Percentiles rank a stretch among this genome's conserved stretches.
phyloP scores from a whole-genome alignment of 2,113 vertebrate genomes.

The Aythya baeri region DNA sequence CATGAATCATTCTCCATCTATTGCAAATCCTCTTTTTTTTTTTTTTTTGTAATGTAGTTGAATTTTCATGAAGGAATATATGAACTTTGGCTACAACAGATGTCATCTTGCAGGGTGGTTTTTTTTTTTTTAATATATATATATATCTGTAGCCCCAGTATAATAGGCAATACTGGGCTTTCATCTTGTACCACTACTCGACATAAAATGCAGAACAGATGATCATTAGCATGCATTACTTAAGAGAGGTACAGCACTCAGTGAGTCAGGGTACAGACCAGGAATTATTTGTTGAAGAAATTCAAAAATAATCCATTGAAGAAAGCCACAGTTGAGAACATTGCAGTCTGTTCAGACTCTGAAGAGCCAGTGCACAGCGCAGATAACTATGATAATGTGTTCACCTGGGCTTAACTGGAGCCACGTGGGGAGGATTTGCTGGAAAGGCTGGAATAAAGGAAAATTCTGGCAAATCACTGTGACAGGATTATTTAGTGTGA shows the following conservation, averaged over 20 bases:
- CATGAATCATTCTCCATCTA: conserved; percentile 49
- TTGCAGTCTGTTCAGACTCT: background rate
- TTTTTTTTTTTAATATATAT: no score
- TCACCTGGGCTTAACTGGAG: background rate
- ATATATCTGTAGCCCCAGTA: background rate
- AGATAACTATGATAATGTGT: background rate
- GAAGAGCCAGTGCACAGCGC: background rate
- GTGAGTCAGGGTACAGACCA: background rate
- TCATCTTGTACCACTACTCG: background rate
- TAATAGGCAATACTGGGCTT: conserved; percentile 23
- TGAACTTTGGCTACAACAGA: conserved; percentile 47
- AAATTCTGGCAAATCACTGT: background rate
- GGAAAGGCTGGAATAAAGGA: background rate
- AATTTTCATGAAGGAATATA: conserved; percentile 45
- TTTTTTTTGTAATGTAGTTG: background rate
- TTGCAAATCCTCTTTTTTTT: background rate
- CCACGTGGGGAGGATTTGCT: background rate
- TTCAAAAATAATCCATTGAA: background rate
- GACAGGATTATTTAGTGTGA: background rate
- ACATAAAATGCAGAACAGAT: conserved; percentile 30
- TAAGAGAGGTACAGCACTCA: background rate
- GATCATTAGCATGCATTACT: conserved; percentile 32
- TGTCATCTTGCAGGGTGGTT: background rate
- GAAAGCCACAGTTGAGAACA: background rate
- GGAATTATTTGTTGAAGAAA: conserved; percentile 27